Percentiles rank a stretch among this genome's conserved stretches.
phyloP scores from a whole-genome alignment of 2,113 vertebrate species.

The Chloropsis cyanopogon region DNA sequence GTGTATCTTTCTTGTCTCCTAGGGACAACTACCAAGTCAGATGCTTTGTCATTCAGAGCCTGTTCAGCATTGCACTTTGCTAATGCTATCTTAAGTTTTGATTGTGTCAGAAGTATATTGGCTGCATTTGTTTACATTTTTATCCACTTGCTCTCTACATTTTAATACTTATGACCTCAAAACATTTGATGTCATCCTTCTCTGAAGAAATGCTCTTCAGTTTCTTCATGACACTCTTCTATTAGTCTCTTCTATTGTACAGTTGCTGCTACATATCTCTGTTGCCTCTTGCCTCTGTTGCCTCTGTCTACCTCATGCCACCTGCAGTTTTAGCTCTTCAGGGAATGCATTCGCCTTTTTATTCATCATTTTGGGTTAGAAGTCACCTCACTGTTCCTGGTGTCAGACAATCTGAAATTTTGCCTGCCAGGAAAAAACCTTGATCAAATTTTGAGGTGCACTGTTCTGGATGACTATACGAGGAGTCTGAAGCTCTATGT shows the following conservation, averaged over 20 bases:
- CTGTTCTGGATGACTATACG: not conserved
- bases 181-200: slow-evolving; percentile 36
- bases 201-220: slow-evolving; percentile 22
- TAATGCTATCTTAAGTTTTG: slow-evolving; percentile 1
- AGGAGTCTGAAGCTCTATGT: not conserved
- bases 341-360: not conserved
- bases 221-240: not conserved
- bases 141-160: not conserved
- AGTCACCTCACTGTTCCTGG: not conserved
- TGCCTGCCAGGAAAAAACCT: not conserved
- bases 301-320: not conserved
- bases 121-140: slow-evolving; percentile 32
- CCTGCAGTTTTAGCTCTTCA: slow-evolving; percentile 22
- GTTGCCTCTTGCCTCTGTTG: not conserved
- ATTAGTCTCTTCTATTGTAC: not conserved
- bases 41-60: slow-evolving; percentile 5
- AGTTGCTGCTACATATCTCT: not conserved
- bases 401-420: not conserved
- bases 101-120: not conserved
- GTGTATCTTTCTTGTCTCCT: not conserved
- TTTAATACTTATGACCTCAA: not conserved
- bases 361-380: not conserved
- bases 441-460: not conserved
- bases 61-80: not conserved
- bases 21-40: not conserved